Percentiles rank a stretch among this genome's conserved stretches.
Evolutionary conservation across 2,888 invertebrate species (phyloP).

Genomic region (Smittia aterrima): DNA sequence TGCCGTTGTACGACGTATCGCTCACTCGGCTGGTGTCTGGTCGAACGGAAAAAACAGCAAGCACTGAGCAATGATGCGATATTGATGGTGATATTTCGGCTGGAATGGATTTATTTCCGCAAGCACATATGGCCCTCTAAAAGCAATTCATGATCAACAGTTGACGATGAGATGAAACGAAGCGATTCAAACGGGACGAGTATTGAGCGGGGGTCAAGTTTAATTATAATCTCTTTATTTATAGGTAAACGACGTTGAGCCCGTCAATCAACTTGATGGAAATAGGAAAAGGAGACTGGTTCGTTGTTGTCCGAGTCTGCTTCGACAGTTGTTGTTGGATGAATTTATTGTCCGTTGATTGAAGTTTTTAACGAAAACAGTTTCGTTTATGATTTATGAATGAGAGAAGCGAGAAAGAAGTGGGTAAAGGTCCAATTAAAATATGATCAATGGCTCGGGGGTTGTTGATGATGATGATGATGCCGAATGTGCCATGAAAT

Average conservation of each 20-base stretch:
- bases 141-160: not conserved
- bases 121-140: not conserved
- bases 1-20: not conserved
- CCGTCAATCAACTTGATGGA: conserved; percentile 3
- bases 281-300: too few relatives aligned
- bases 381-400: conserved; percentile 20
- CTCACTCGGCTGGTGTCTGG: not conserved
- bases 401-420: conserved; percentile 5
- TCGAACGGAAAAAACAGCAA: not conserved
- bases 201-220: conserved; percentile 18
- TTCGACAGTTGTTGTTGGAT: not conserved
- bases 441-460: conserved; percentile 24
- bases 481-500: conserved; percentile 18
- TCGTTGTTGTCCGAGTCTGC: not conserved
- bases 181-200: not conserved
- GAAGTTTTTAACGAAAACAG: conserved; percentile 25
- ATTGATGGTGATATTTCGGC: not conserved
- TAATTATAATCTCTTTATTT: conserved; percentile 30
- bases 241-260: conserved; percentile 5
- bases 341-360: conserved; percentile 29
- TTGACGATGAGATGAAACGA: not conserved
- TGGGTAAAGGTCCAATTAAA: conserved; percentile 22
- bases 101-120: conserved; percentile 4
- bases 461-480: not conserved
- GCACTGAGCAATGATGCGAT: not conserved